Evolutionary conservation across 37 sponge, comb jelly and placozoan species (phyloP).

Genomic region (Hexactinellida sp.): DNA sequence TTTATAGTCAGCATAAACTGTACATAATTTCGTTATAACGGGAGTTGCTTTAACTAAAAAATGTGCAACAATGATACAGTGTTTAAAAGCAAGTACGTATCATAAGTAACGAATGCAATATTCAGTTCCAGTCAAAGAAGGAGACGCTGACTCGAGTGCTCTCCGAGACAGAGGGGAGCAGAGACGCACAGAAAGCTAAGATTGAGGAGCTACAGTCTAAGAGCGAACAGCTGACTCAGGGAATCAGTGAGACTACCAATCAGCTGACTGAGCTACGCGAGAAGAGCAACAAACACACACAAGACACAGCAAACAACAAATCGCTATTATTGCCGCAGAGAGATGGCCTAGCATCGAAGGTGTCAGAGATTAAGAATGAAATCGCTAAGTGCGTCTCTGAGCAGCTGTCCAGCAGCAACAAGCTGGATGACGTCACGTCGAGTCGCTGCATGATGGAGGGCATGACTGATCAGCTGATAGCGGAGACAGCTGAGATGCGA

Average conservation of each 20-base stretch:
- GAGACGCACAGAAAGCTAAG: not conserved
- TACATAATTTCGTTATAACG: too few species aligned
- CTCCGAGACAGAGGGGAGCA: not conserved
- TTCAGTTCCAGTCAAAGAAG: not conserved
- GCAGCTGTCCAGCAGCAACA: not conserved
- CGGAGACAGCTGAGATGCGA: not conserved
- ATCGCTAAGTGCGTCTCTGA: not conserved
- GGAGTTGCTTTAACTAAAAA: too few species aligned
- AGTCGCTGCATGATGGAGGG: not conserved
- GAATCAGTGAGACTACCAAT: not conserved
- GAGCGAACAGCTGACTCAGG: not conserved
- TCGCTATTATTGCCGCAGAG: not conserved
- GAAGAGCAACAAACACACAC: not conserved
- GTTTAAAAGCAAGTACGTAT: too few species aligned
- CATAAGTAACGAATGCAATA: not conserved
- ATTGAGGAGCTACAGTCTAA: not conserved
- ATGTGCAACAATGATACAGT: too few species aligned
- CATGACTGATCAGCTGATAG: not conserved
- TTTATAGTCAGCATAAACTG: too few species aligned
- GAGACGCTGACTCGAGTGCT: not conserved
- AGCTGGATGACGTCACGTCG: not conserved
- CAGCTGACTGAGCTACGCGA: not conserved
- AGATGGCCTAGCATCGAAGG: not conserved
- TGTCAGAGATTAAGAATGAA: not conserved
- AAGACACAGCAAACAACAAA: not conserved